Conservation (phyloP, 2,113 vertebrate species). For the Pluvianellus socialis region DNA sequence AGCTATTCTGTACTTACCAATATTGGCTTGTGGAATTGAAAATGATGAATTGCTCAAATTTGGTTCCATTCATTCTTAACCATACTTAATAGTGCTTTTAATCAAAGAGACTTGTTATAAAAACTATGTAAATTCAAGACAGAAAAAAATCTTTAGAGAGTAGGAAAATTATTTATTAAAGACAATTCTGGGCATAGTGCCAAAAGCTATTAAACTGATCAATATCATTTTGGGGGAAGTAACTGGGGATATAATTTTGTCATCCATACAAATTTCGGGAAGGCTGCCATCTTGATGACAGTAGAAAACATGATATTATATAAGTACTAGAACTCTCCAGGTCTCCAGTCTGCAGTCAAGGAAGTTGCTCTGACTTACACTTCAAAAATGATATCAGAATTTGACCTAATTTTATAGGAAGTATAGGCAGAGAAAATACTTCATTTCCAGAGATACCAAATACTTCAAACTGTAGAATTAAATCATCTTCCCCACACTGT, state of each 20-base stretch:
- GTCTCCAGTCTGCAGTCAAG: background rate
- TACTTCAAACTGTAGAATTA: background rate
- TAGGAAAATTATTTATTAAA: slow-evolving; percentile 36
- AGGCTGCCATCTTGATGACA: background rate
- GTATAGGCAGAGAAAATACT: background rate
- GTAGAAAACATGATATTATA: background rate
- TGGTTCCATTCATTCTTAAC: slow-evolving; percentile 23
- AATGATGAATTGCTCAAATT: slow-evolving; percentile 36
- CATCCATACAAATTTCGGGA: background rate
- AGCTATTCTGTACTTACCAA: background rate
- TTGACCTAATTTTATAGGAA: background rate
- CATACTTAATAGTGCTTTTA: slow-evolving; percentile 25
- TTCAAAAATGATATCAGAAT: background rate
- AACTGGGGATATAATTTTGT: background rate
- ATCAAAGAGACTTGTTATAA: slow-evolving; percentile 32
- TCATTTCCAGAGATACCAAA: background rate
- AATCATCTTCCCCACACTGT: background rate
- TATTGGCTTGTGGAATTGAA: slow-evolving; percentile 33
- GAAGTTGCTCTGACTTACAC: background rate
- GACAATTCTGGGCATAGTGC: background rate
- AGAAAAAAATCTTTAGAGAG: background rate
- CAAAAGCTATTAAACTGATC: slow-evolving; percentile 33
- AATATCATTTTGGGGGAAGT: background rate
- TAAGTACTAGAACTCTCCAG: background rate
- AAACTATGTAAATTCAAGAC: slow-evolving; percentile 1